Percentiles rank a stretch among this genome's conserved stretches.
Conservation (phyloP, 2,888 invertebrate genomes). For the Eudemis profundana region DNA sequence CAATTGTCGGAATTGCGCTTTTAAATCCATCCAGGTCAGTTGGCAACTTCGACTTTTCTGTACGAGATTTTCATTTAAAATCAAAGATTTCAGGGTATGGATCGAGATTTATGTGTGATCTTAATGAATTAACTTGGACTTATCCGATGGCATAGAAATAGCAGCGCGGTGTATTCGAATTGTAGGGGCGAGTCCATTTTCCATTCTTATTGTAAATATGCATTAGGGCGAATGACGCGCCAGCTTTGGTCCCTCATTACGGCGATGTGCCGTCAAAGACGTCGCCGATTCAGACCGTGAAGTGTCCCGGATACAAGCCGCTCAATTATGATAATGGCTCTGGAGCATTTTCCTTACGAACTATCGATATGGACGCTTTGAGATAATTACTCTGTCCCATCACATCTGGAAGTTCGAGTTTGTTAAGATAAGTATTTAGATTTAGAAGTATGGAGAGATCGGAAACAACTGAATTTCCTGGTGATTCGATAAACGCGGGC, state of each 20-base stretch:
- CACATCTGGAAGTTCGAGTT: conserved; percentile 45
- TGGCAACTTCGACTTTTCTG: not conserved
- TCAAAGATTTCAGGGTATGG: conserved; percentile 21
- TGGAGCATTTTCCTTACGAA: conserved; percentile 67
- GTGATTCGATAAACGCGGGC: conserved; percentile 30
- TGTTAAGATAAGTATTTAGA: not conserved
- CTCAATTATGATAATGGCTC: conserved; percentile 82
- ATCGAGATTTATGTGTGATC: conserved; percentile 13
- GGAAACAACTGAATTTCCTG: not conserved
- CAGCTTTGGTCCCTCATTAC: conserved; percentile 73
- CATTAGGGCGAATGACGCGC: conserved; percentile 70
- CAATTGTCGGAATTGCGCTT: conserved; percentile 19
- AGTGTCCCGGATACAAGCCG: conserved; percentile 76
- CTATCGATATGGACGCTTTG: conserved; percentile 52
- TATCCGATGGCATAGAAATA: conserved; percentile 64
- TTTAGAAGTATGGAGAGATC: not conserved
- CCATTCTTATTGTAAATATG: conserved; percentile 73
- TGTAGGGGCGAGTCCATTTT: conserved; percentile 55
- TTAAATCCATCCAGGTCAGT: conserved; percentile 16
- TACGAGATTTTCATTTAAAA: not conserved
- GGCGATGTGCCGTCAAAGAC: conserved; percentile 76
- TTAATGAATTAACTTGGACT: conserved; percentile 51
- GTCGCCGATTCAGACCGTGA: conserved; percentile 70
- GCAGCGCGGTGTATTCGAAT: conserved; percentile 58
- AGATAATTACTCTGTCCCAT: conserved; percentile 68